Base-by-base conservation (phyloP, 2,113 vertebrate species). In the Lathamus discolor region DNA sequence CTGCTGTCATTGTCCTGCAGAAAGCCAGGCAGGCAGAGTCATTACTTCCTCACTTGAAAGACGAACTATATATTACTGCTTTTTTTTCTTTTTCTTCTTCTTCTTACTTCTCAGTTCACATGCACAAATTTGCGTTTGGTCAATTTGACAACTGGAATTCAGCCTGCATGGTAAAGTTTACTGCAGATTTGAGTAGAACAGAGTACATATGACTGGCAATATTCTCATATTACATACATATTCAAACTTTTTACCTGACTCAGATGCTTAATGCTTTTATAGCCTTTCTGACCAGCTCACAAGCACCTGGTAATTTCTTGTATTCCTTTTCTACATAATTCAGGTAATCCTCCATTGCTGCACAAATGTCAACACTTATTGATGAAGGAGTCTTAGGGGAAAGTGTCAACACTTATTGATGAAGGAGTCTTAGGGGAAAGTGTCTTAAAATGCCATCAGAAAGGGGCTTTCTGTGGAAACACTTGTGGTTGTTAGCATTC, bases 371-470 rank as follows among this genome's bases (percentile, higher is more conserved):
- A 86, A 24, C n/a, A 28, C 22, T 95, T 82, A 69, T 5, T 12
- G 29, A 90, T 15, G 16, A 84, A 83, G 51, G 44, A 85, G 28
- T 16, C 33, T 74, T 27, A n/a, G 37, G 33, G 35, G 77, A 90
- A 90, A 88, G 83, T n/a, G 66, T 68, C 63, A 86, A 24, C n/a
- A 28, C 22, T 95, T 82, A 69, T 6, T 12, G 29, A 90, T 15
- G 16, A 84, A 83, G 51, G 44, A 85, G 28, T 16, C 33, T 74
- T 27, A n/a, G 37, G 33, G 35, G 77, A 90, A 90, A 88, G 83
- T 90, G 83, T 82, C 55, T 79, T 95, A 70, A 61, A 64, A 82
- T 64, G 48, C 52, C 90, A 61, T 95, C 88, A 76, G 57, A 92
- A 77, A 86, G 14, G 12, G 20, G 37, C 63, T 94, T 93, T 82